A percentile compares a stretch with the other conserved stretches of the same genome.
Evolutionary conservation across 2,113 vertebrate species (phyloP).

Genomic region (Indicator maculatus): DNA sequence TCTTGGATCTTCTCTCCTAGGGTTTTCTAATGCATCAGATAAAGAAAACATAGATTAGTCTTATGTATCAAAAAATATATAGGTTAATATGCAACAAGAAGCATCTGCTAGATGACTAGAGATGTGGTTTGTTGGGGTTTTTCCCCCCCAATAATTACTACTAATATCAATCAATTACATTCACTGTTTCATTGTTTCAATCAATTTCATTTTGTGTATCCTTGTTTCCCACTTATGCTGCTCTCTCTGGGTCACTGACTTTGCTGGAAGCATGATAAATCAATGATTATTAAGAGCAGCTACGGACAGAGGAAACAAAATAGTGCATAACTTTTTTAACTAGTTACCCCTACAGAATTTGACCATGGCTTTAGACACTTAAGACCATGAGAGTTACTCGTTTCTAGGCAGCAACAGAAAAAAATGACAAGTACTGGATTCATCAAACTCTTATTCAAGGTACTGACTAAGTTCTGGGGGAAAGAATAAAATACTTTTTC

Average conservation of each 20-base stretch:
- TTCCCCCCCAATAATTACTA: slow-evolving; percentile 10
- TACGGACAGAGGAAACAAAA: slow-evolving; percentile 9
- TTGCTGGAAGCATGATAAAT: slow-evolving; percentile 26
- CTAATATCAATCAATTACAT: slow-evolving; percentile 20
- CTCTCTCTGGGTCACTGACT: slow-evolving; percentile 30
- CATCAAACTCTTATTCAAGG: neutral
- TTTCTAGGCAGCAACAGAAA: neutral
- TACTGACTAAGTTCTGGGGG: neutral
- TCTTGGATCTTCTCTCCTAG: slow-evolving; percentile 83
- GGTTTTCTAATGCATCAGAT: slow-evolving; percentile 83
- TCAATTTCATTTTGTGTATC: slow-evolving; percentile 15
- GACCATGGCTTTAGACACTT: neutral
- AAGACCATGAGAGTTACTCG: neutral
- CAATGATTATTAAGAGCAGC: slow-evolving; percentile 16
- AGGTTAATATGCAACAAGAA: slow-evolving; percentile 42
- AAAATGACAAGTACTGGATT: neutral
- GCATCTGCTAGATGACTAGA: slow-evolving; percentile 9
- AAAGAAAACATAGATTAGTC: slow-evolving; percentile 74
- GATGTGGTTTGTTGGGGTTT: neutral
- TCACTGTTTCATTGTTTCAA: slow-evolving; percentile 18
- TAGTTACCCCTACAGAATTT: neutral
- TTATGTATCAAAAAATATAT: slow-evolving; percentile 30
- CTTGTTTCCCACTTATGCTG: neutral
- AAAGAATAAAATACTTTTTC: neutral
- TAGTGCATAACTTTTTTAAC: neutral